A percentile compares a stretch with the other conserved stretches of the same genome.
Conservation (phyloP, 2,113 vertebrate genomes). For the Psammodynastes pulverulentus region DNA sequence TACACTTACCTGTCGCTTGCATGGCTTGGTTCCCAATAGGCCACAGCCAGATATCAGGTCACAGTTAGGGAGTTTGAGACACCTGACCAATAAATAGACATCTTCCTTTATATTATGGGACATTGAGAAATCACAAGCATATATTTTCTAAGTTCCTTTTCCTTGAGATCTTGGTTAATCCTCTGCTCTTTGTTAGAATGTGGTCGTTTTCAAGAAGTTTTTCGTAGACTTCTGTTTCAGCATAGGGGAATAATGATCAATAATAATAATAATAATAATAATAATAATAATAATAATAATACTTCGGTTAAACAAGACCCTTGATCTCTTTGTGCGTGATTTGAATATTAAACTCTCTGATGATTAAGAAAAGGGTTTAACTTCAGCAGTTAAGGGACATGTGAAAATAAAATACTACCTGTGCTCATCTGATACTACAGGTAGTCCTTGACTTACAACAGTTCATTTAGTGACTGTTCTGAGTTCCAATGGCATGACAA, state of each 20-base stretch:
- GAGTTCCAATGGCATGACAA: neutral
- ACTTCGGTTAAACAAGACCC: no score
- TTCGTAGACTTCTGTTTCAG: neutral
- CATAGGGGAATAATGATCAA: neutral
- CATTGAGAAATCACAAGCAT: neutral
- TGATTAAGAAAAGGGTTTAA: neutral
- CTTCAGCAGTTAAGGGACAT: neutral
- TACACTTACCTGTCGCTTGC: neutral
- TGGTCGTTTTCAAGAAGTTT: neutral
- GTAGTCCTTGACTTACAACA: no score
- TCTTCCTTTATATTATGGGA: neutral
- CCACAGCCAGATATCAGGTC: accelerated
- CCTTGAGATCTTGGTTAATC: neutral
- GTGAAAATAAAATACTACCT: neutral
- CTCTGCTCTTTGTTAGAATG: neutral
- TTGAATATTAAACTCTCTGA: neutral
- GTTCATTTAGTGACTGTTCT: no score
- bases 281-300: no score
- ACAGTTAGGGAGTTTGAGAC: neutral
- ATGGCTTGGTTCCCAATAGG: neutral
- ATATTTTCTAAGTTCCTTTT: neutral
- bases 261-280: no score
- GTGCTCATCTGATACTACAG: neutral
- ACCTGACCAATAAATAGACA: neutral
- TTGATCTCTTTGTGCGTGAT: neutral